phyloP scores from a whole-genome alignment of 1,140 invertebrate species.

The Cherax destructor region DNA sequence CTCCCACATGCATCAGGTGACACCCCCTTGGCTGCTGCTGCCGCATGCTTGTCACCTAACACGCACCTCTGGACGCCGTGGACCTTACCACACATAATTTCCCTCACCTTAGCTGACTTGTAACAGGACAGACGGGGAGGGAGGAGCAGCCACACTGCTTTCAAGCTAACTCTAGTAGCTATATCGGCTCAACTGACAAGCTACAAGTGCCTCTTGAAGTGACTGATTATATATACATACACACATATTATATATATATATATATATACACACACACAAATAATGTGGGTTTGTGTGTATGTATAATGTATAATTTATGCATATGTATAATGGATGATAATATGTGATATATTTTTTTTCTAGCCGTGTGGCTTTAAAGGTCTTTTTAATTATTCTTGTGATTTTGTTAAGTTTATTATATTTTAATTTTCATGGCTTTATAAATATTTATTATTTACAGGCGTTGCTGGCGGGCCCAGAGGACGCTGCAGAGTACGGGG shows the following conservation, averaged over 20 bases:
- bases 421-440: too few species aligned
- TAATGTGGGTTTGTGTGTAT: too few species aligned
- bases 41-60: not conserved
- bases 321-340: too few species aligned
- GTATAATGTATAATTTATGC: too few species aligned
- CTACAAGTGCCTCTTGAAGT: not conserved
- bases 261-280: not conserved
- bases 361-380: too few species aligned
- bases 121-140: not conserved
- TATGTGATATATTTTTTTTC: too few species aligned
- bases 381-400: too few species aligned
- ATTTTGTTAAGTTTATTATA: too few species aligned
- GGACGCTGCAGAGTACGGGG: slow-evolving; percentile 60
- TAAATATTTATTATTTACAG: not conserved
- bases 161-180: not conserved
- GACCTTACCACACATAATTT: not conserved
- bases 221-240: too few species aligned
- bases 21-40: not conserved
- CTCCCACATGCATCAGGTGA: slow-evolving; percentile 18
- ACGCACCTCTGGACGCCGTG: not conserved
- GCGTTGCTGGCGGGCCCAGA: slow-evolving; percentile 56
- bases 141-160: not conserved
- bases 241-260: not conserved
- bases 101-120: not conserved
- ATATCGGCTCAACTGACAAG: not conserved